Evolutionary conservation across 1,140 invertebrate genomes (phyloP).

Genomic region (Wiebesia pumilae): DNA sequence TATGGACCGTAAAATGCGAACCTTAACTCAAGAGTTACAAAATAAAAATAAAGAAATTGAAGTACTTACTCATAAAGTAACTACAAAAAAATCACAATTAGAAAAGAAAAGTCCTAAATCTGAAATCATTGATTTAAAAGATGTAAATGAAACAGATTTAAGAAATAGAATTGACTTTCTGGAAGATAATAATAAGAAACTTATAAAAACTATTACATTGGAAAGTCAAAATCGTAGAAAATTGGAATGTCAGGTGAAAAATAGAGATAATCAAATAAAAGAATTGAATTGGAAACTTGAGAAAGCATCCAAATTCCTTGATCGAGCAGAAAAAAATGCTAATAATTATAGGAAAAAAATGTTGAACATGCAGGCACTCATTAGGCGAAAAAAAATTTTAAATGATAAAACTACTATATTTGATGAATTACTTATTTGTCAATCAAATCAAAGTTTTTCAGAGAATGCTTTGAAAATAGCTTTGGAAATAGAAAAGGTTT

Average conservation of each 20-base stretch:
- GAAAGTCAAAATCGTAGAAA: conserved; percentile 64
- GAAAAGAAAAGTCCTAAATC: conserved; percentile 43
- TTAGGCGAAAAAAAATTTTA: conserved; percentile 63
- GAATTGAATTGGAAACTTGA: conserved; percentile 71
- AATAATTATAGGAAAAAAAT: conserved; percentile 68
- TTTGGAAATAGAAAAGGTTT: conserved; percentile 61
- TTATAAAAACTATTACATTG: conserved; percentile 63
- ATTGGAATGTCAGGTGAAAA: conserved; percentile 63
- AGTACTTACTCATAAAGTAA: conserved; percentile 50
- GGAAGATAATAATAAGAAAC: conserved; percentile 65
- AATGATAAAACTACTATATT: conserved; percentile 62
- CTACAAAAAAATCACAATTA: conserved; percentile 44
- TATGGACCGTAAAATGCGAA: conserved; percentile 56
- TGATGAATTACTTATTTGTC: conserved; percentile 59
- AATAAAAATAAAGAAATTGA: conserved; percentile 58
- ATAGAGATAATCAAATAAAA: conserved; percentile 67
- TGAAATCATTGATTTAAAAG: conserved; percentile 28
- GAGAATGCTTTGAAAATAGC: conserved; percentile 59
- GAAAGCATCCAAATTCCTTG: conserved; percentile 69
- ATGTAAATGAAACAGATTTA: conserved; percentile 54
- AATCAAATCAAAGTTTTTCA: conserved; percentile 57
- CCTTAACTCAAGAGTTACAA: conserved; percentile 55
- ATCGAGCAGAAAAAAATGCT: conserved; percentile 68
- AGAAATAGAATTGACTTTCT: conserved; percentile 61
- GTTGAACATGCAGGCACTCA: conserved; percentile 64